Evolutionary conservation across 2,113 vertebrate species (phyloP).

Genomic region (Ceuthmochares aereus): DNA sequence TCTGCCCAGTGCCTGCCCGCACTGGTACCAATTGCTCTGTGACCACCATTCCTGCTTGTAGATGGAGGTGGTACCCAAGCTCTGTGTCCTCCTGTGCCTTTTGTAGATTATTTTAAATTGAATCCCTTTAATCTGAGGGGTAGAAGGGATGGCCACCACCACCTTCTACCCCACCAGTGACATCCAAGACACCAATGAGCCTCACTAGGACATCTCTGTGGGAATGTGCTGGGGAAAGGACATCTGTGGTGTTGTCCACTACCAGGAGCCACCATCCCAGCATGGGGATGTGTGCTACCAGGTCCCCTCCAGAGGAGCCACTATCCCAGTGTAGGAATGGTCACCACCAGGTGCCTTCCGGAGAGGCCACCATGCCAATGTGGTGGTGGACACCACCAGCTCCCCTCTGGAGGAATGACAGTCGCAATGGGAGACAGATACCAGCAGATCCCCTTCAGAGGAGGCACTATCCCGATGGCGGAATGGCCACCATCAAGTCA

Average conservation of each 20-base stretch:
- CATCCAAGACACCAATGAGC: neutral
- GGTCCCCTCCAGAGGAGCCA: neutral
- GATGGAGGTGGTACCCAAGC: neutral
- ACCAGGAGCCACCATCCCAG: neutral
- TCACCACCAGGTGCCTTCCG: neutral
- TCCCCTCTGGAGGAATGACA: neutral
- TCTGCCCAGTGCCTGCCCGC: neutral
- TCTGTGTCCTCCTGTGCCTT: neutral
- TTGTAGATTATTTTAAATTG: neutral
- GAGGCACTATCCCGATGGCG: fast-evolving
- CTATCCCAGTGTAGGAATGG: fast-evolving
- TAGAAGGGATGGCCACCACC: neutral
- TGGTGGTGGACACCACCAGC: fast-evolving
- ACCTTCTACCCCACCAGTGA: neutral
- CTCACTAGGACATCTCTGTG: neutral
- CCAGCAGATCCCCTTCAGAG: neutral
- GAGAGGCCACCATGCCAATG: fast-evolving
- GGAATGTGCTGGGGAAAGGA: neutral
- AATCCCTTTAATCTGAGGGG: neutral
- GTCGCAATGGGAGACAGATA: neutral
- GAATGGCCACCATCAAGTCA: neutral
- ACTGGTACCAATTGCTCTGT: neutral
- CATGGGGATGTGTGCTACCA: neutral
- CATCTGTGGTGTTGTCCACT: neutral
- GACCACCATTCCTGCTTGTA: neutral